Evolutionary conservation across 2,888 invertebrate species (phyloP), one percentile per base, ranked within the genome.

Genomic region (Trissolcus japonicus): DNA sequence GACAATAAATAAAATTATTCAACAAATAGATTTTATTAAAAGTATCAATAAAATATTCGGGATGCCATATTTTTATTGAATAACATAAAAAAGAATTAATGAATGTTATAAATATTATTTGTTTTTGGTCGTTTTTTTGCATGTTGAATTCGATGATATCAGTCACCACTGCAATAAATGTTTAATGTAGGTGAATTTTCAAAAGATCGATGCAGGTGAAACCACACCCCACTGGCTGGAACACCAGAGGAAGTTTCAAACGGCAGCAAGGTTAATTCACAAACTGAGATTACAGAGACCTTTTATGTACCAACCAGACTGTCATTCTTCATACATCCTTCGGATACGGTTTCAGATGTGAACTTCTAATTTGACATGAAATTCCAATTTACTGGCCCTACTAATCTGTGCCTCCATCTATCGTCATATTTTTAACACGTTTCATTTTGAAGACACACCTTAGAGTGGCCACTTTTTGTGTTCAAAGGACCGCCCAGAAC

Each of bases 191-290:
- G 77, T 79, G 79, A 82, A 63, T 82, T 81, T 83, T 81, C 80
- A 71, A 68, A 74, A 79, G 83, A 85, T 81, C 83, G 83, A 82
- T 82, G 65, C 83, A 83, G 82, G 82, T 84, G 79, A 81, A 80
- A 83, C 82, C 83, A 79, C 83, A 82, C 81, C 82, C 82, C 76
- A 71, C 75, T 68, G 76, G 72, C 75, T 55, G 72, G 79, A 79
- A 79, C 79, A 63, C 16, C 51, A 55, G 66, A 63, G 59, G n/a
- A 25, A 62, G 54, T 60, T 62, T 71, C 46, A 61, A 25, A 25
- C 25, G 54, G 61, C 59, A 69, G 41, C 69, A 74, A 78, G 74
- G 74, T 67, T 62, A 62, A 40, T 61, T 56, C 67, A 67, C 75
- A 76, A 76, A 79, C 62, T 55, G 62, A 41, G 51, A 53, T 54